Percentiles rank a stretch among this genome's conserved stretches.
phyloP scores from a whole-genome alignment of 2,113 vertebrate species.

The Clarias macrocephalus region DNA sequence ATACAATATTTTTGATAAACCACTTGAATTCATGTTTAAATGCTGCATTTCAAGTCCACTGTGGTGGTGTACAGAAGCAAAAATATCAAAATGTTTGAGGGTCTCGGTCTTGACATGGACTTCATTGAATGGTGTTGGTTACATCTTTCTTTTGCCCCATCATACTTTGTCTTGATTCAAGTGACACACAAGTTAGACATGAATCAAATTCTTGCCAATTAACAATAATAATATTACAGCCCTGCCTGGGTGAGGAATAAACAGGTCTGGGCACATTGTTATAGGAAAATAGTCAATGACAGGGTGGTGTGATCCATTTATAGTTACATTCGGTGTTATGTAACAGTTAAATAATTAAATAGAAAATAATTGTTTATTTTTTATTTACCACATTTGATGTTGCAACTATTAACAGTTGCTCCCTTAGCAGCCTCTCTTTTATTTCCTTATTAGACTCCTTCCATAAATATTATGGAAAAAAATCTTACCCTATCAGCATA shows the following conservation, averaged over 20 bases:
- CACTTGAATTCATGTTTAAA: too few species aligned
- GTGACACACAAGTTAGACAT: not conserved
- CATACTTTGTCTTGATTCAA: not conserved
- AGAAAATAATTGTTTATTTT: not conserved
- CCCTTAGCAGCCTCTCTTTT: not conserved
- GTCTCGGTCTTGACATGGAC: not conserved
- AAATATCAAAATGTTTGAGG: not conserved
- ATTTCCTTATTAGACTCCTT: not conserved
- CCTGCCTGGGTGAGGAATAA: not conserved
- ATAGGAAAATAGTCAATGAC: not conserved
- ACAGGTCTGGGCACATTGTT: not conserved
- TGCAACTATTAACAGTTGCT: not conserved
- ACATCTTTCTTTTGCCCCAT: not conserved
- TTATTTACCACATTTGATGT: not conserved
- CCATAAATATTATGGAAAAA: not conserved
- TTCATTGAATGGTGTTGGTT: not conserved
- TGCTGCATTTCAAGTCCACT: too few species aligned
- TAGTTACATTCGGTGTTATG: not conserved
- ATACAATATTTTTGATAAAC: too few species aligned
- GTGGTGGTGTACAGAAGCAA: too few species aligned
- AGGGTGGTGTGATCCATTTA: not conserved
- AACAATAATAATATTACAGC: not conserved
- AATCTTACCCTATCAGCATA: not conserved
- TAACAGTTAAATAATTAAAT: too few species aligned
- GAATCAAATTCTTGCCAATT: not conserved